Base-by-base conservation (phyloP, 2,888 invertebrate genomes). In the Alcis repandata region DNA sequence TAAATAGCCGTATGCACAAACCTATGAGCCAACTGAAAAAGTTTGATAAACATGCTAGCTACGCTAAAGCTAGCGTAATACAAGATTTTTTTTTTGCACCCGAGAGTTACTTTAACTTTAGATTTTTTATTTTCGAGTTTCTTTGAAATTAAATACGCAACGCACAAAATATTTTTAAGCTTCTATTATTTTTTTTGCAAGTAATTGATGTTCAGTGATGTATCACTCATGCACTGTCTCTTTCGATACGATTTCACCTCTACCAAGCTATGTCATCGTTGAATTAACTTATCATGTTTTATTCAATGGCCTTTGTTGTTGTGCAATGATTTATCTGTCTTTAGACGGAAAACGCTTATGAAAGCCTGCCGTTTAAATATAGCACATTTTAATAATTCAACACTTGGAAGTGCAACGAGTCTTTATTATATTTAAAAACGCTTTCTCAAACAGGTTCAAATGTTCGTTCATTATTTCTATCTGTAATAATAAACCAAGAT, bases 241-340 rank as follows among this genome's bases (percentile, higher is more conserved):
- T 20, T 33, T 11, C 17, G 10, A 2, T 33, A 20, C 7, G 13
- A 17, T 13, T 59, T 41, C 13, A 17, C 22, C 38, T 27, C 8
- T 15, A n/a, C 7, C 9, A 6, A 7, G 0, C 0, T 54, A n/a
- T 17, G 19, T 32, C 40, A 15, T 53, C 54, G n/a, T 22, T 41
- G 63, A 27, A 27, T 36, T 17, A 60, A 60, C 56, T 53, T 32
- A 49, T 32, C 53, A 63, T 63, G 63, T 59, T 63, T 63, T 59
- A 59, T 63, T 63, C 63, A 63, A 63, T 40, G 40, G 40, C 27
- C 58, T 58, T 63, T 63, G 63, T 63, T 51, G 46, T 59, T 63
- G 58, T 48, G 32, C 40, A 57, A 45, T 53, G 63, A 58, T 63
- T 59, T 59, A 63, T 63, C 22, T 43, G 33, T 22, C 20, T 41